phyloP scores from a whole-genome alignment of 2,113 vertebrate species.

The Pseudopipra pipra region DNA sequence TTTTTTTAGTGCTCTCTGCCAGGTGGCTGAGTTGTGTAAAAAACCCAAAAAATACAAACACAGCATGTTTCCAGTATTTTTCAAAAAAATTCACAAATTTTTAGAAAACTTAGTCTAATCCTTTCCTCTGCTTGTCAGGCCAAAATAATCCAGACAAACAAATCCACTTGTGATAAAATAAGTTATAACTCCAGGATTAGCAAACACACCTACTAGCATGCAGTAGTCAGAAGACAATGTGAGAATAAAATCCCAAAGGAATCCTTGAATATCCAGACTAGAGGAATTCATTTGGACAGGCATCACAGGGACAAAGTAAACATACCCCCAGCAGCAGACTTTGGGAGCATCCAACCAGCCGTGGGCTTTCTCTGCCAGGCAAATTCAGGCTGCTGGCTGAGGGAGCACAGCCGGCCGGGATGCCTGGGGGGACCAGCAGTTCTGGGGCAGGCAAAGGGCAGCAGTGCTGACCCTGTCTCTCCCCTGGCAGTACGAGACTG shows the following conservation, averaged over 20 bases:
- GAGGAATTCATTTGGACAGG: neutral
- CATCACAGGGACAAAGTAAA: neutral
- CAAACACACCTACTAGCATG: neutral
- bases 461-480: neutral
- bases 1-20: neutral
- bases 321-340: neutral
- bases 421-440: neutral
- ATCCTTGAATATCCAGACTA: neutral
- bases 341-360: neutral
- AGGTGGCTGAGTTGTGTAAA: neutral
- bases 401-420: fast-evolving
- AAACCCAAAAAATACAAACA: neutral
- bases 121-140: neutral
- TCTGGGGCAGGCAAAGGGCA: neutral
- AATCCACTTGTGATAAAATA: neutral
- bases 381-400: neutral
- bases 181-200: neutral
- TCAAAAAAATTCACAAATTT: neutral
- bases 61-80: neutral
- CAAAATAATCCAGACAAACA: neutral
- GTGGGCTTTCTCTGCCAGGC: neutral
- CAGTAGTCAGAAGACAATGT: neutral
- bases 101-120: neutral
- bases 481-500: neutral
- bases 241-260: neutral